Base-by-base conservation (phyloP, 1,140 invertebrate genomes). In the Aleiodes sp. region DNA sequence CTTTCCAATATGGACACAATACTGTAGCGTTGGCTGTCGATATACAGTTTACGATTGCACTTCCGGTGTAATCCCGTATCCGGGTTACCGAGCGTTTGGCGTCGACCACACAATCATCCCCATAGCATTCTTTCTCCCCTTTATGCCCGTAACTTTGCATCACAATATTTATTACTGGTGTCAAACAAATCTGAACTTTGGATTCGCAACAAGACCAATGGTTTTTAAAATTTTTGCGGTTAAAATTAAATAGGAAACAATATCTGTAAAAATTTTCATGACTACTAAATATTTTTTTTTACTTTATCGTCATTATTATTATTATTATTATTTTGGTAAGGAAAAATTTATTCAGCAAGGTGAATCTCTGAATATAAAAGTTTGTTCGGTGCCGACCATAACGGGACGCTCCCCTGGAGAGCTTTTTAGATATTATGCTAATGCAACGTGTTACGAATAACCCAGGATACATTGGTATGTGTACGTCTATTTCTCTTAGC, bases 11-110 rank as follows among this genome's bases (percentile, higher is more conserved):
- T 37, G 35, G 29, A 63, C 12, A 21, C 26, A 21, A 6, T 16
- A 41, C 16, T 16, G 46, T 52, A n/a, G 4, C 16, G 56, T 31
- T 24, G 16, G 10, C 60, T 21, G 10, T 37, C 65, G 37, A 56
- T 61, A 63, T 41, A 4, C 10, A 69, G 60, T 69, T 69, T 63
- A 69, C 41, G 60, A 69, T 26, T 56, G 60, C 21, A 64, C 41
- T 43, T 69, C 68, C 68, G 68, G 60, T 56, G 28, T 56, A 31
- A 46, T 69, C 16, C 35, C 39, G 68, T 52, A 56, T 69, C 60
- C 68, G 60, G 59, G 9, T 6, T 52, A 2, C 46, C 21, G 16
- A 24, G 46, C 1, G 46, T 24, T 52, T 52, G 46, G 46, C 46
- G 46, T 52, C 46, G 46, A 43, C 6, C 46, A 9, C n/a, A n/a